Base-by-base conservation (phyloP, 2,797 vertebrate species). In the Coranthus polyacanthus region DNA sequence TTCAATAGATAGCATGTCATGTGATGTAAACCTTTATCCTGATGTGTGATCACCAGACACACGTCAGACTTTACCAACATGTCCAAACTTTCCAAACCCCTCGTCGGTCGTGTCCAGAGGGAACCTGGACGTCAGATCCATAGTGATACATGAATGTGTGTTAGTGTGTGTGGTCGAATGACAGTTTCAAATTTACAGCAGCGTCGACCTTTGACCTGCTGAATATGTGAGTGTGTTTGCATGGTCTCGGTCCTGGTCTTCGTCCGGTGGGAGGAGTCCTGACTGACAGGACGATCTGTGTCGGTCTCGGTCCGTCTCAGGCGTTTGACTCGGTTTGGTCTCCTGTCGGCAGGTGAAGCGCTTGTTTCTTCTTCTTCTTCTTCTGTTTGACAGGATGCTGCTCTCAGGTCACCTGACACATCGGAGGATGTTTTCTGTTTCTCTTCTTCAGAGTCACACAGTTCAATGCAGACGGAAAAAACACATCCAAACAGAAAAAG, bases 201-300 rank as follows among this genome's bases (percentile, higher is more conserved):
- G 21, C 15, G 15, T 2, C 4, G 13, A 20, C 20, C 34, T 59
- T 22, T 6, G 11, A 46, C 10, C 15, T 24, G 22, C 8, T 59
- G n/a, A 24, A 41, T 20, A 1, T 45, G 42, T 55, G 16, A 65
- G n/a, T 3, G 38, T 34, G 38, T 43, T 43, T 22, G 15, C 12
- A 12, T 44, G 2, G 16, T 22, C 5, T 3, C 24, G 9, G n/a
- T 17, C 26, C 47, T 22, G n/a, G n/a, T 43, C 50, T 12, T 29
- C 5, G 4, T 20, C 42, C 51, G 12, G 9, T 6, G 24, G 45
- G 59, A 22, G 12, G 20, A 26, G 20, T 3, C 18, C 1, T 60
- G 70, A 54, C 26, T 47, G 62, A 66, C 70, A 49, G 26, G 49
- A n/a, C 21, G 47, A 41, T 53, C 39, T 38, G 65, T 61, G 36